Evolutionary conservation across 2,797 vertebrate species (phyloP), one percentile per base, ranked within the genome.

Genomic region (Microhierax caerulescens): DNA sequence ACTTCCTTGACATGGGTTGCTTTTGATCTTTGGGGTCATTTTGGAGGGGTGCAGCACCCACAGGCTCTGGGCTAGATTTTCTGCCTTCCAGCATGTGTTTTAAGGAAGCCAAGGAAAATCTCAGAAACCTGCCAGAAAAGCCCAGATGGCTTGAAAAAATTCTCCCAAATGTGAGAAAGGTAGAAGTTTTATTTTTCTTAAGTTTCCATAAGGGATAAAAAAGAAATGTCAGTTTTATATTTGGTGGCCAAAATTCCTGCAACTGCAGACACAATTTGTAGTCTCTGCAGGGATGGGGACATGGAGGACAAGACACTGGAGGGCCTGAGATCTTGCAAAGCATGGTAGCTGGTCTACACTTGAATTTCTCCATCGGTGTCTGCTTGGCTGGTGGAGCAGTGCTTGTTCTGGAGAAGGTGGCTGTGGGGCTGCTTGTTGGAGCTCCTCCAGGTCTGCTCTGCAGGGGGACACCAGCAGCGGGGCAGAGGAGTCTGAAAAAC

Each of bases 1-100:
- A 5, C 20, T 85, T 78, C 28, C 24, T 86, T 1, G 1, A 0
- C 2, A 4, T 43, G 23, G 28, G 17, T 56, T 1, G 1, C 39
- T 77, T 91, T 30, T 70, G 73, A 85, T 13, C 12, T 88, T 37
- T 4, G 20, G 57, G 60, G 13, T 63, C 0, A 0, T 90, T 81
- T 72, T 0, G 5, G 34, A 51, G 69, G 45, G 6, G 39, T 85
- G 34, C 43, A 34, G 54, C 1, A 2, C 25, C 79, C 15, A 13
- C 48, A 53, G 24, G 36, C 48, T 73, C 54, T 25, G 50, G 28
- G 59, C 10, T 63, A 30, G 41, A 28, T 59, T 85, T 93, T 85
- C 24, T 81, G 36, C 25, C 48, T 77, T 73, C 50, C 22, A 59
- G 20, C n/a, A n/a, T 11, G 7, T 25, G 13, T 61, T 79, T 83